These are phyloP conservation scores for Nyctereutes procyonoides DNA, from an alignment of 2,113 vertebrate genomes.

Conservation along the genomic window DNA sequence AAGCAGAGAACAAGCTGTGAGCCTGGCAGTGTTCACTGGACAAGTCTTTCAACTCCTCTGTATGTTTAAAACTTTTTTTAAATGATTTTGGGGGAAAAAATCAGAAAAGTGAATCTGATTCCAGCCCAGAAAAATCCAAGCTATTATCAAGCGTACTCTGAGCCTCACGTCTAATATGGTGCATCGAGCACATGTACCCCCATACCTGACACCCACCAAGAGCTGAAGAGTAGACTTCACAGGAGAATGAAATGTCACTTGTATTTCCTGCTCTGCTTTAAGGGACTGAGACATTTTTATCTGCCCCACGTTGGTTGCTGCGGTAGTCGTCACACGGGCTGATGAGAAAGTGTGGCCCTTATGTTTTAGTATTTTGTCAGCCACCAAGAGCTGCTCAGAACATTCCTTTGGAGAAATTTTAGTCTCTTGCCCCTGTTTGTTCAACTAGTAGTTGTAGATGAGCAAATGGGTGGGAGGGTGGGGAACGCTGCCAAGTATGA, in stretches of 20 bases:
- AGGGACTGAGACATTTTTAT: background rate
- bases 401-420: background rate
- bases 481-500: background rate
- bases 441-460: background rate
- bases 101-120: background rate
- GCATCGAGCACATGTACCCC: too few species aligned
- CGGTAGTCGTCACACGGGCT: accelerated
- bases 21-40: accelerated
- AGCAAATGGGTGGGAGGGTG: background rate
- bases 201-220: accelerated
- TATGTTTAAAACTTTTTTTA: background rate
- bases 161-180: too few species aligned
- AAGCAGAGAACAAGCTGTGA: accelerated
- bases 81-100: background rate
- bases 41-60: background rate
- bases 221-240: background rate
- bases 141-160: background rate
- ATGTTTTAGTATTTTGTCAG: background rate
- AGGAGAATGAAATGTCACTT: background rate
- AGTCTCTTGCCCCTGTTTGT: background rate
- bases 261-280: background rate
- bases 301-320: background rate
- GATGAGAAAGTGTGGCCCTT: background rate
- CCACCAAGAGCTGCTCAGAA: background rate
- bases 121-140: background rate